Base-by-base conservation (phyloP, 1,140 invertebrate genomes). In the Drosophila pachea region DNA sequence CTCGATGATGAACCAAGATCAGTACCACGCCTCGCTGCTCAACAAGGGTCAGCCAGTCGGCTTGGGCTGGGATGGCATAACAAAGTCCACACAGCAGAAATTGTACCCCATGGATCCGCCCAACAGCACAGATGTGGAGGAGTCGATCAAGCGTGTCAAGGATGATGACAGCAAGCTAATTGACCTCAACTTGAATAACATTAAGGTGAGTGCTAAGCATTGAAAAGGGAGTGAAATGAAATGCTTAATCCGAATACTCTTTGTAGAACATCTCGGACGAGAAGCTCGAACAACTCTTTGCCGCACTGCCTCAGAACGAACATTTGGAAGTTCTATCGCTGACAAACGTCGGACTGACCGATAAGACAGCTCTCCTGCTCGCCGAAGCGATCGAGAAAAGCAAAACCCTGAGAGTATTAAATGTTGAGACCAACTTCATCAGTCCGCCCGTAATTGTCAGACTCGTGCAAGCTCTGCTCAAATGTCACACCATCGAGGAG, bases 1-100 rank as follows among this genome's bases (percentile, higher is more conserved):
- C 91, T 99, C 98, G 53, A 99, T 99, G 96, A 96, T 99, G 94
- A 99, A 99, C 91, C 98, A 99, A 92, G 97, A 99, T 89, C 98
- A 99, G 90, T 99, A 99, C 90, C 97, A 99, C 91, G 97, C 98
- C 54, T 98, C 98, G 42, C 90, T 98, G 52, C 89, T 97, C 61
- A 97, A 97, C 91, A 97, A 97, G 90, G 95, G 95, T 14, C 95
- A 97, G 89, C 95, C 95, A 0, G 92, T 96, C 67, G 95, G 95
- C 49, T 90, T 97, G 62, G 95, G 95, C 62, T 97, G 95, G 95
- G 95, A 96, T 88, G 97, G 97, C 76, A 94, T 98, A 74, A 99
- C 97, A 7, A 98, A 98, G 92, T 95, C 97, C 62, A 95, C 97
- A 76, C 94, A 96, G 91, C 95, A 94, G 64, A 98, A 98, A 93